phyloP scores from a whole-genome alignment of 2,888 invertebrate genomes.

The Villa cingulata region DNA sequence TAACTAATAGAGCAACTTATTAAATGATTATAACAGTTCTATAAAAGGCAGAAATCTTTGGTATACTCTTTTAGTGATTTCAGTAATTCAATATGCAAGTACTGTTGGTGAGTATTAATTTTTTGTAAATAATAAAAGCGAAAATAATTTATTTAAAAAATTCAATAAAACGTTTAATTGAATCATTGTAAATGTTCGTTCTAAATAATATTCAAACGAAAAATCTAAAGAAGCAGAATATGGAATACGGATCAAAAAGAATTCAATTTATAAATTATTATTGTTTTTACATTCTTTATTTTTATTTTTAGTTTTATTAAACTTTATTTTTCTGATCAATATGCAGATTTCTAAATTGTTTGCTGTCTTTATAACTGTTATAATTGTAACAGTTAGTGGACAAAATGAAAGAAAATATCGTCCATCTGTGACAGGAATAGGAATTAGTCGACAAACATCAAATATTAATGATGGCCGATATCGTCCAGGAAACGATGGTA shows the following conservation, averaged over 20 bases:
- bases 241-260: too few relatives aligned
- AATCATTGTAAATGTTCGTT: too few relatives aligned
- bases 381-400: neutral
- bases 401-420: slow-evolving; percentile 39
- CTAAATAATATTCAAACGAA: too few relatives aligned
- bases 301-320: too few relatives aligned
- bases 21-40: neutral
- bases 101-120: neutral
- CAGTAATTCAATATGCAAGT: neutral
- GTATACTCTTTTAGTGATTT: neutral
- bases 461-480: slow-evolving; percentile 37
- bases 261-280: too few relatives aligned
- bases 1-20: neutral
- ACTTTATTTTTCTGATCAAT: neutral
- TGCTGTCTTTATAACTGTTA: neutral
- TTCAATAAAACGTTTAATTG: too few relatives aligned
- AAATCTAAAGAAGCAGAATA: too few relatives aligned
- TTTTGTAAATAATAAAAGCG: too few relatives aligned
- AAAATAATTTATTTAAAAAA: too few relatives aligned
- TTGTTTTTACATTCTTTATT: too few relatives aligned
- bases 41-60: neutral
- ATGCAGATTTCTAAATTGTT: neutral
- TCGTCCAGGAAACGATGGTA: slow-evolving; percentile 33
- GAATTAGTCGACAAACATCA: neutral
- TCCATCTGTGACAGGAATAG: slow-evolving; percentile 16